Base-by-base conservation (phyloP, 2,113 vertebrate genomes). In the Anoplopoma fimbria region DNA sequence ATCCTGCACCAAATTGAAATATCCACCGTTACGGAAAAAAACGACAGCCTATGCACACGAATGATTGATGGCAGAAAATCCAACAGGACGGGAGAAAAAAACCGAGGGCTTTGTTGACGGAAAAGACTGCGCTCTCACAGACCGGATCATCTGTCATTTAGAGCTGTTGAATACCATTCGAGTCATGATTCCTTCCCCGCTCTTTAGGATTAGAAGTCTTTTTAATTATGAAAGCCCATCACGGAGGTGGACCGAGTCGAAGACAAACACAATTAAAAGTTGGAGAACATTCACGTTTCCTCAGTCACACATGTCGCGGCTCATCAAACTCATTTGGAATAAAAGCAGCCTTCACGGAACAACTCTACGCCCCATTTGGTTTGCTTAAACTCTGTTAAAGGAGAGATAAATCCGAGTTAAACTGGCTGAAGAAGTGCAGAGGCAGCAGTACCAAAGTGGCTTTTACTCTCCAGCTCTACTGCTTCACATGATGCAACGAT, bases 231-330 rank as follows among this genome's bases (percentile, higher is more conserved):
- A 84, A 88, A 69, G 34, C 33, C 51, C 69, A 68, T 87, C 73
- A 14, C 15, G 34, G 57, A 64, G 67, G 33, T 33, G 29, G 47
- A 80, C 77, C 69, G 64, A 82, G 69, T 77, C 75, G 15, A 53
- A 83, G 78, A 71, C 61, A 61, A 83, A 82, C 85, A 67, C 64
- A 77, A 81, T 90, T 89, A 74, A 76, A 83, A 87, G 80, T 87
- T 74, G 19, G 42, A 31, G 36, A 64, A 67, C 61, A 38, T 60
- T 77, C n/a, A 2, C 55, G 73, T 79, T n/a, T 77, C 57, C 38
- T 67, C 68, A 65, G 65, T 77, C 40, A 79, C 58, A 77, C 49
- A 23, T 53, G 84, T 71, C 76, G 40, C 23, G 8, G 47, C 82
- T 89, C 80, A 82, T 90, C 71, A 71, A 33, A 79, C 47, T 77